A percentile compares a stretch with the other conserved stretches of the same genome.
Evolutionary conservation across 2,797 vertebrate genomes (phyloP).

Genomic region (Anabas testudineus): DNA sequence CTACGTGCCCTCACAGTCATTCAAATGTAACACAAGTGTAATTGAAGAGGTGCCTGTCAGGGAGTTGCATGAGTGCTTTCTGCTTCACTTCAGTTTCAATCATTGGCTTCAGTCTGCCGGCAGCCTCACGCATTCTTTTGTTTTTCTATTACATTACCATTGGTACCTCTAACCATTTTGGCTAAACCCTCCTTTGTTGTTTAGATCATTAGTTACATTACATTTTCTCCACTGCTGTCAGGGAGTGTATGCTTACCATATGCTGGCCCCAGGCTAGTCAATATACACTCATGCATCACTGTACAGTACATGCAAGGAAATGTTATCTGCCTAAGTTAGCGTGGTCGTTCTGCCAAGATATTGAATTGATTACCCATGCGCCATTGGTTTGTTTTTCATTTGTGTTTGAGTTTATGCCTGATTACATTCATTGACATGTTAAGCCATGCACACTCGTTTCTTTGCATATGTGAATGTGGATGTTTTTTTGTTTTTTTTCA

Average conservation of each 20-base stretch:
- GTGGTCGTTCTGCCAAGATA: slow-evolving; percentile 10
- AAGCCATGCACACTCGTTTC: slow-evolving; percentile 42
- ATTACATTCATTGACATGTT: slow-evolving; percentile 58
- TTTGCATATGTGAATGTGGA: slow-evolving; percentile 45
- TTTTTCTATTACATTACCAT: slow-evolving; percentile 30
- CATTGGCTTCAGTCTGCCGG: slow-evolving; percentile 31
- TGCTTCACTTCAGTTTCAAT: slow-evolving; percentile 56
- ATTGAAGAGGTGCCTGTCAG: slow-evolving; percentile 58
- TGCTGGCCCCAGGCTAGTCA: slow-evolving; percentile 41
- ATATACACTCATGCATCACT: slow-evolving; percentile 27
- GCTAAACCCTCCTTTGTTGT: slow-evolving; percentile 34
- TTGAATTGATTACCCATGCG: slow-evolving; percentile 27
- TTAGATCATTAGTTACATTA: slow-evolving; percentile 58
- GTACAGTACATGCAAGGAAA: slow-evolving; percentile 23
- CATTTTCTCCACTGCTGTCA: slow-evolving; percentile 51
- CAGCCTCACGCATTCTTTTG: slow-evolving; percentile 31
- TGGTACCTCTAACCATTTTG: slow-evolving; percentile 41
- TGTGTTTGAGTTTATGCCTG: slow-evolving; percentile 57
- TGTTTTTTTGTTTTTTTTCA: slow-evolving; percentile 42
- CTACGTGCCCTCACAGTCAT: slow-evolving; percentile 36
- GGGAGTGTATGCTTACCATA: slow-evolving; percentile 47
- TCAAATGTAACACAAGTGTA: slow-evolving; percentile 61
- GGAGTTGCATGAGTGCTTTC: slow-evolving; percentile 52
- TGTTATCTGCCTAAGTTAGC: slow-evolving; percentile 23
- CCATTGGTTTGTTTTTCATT: slow-evolving; percentile 38